Conservation (phyloP, 2,888 invertebrate species). For the Phalangium opilio region DNA sequence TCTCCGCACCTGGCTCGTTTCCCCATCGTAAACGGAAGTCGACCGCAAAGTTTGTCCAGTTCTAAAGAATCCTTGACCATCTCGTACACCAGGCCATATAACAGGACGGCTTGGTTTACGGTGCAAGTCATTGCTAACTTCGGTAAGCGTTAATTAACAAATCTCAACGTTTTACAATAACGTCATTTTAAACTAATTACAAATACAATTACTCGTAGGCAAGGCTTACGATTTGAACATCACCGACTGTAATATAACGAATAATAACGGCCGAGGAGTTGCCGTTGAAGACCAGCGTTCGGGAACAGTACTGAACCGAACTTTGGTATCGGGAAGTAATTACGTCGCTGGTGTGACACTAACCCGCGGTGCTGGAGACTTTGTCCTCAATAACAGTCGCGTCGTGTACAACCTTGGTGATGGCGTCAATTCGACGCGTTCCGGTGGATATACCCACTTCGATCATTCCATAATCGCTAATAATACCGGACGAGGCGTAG, state of each 20-base stretch:
- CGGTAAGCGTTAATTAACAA: too few species aligned
- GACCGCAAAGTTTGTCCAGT: constrained; percentile 75
- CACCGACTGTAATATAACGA: constrained; percentile 62
- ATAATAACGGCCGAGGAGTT: constrained; percentile 89
- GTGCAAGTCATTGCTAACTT: constrained; percentile 42
- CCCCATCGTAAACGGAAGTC: constrained; percentile 61
- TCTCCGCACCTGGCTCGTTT: constrained; percentile 50
- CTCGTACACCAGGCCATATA: constrained; percentile 55
- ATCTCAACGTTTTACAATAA: not conserved
- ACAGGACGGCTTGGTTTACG: constrained; percentile 56
- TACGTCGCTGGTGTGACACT: constrained; percentile 82
- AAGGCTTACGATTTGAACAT: constrained; percentile 75
- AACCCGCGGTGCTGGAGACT: constrained; percentile 75
- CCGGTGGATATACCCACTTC: constrained; percentile 83
- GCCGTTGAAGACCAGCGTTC: constrained; percentile 81
- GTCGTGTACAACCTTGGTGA: constrained; percentile 83
- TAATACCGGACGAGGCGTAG: constrained; percentile 74
- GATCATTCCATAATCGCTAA: constrained; percentile 69
- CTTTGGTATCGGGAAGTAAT: constrained; percentile 67
- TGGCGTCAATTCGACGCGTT: constrained; percentile 87
- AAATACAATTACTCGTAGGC: constrained; percentile 26
- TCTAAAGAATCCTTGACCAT: constrained; percentile 63
- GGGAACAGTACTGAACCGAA: constrained; percentile 66
- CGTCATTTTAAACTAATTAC: not conserved
- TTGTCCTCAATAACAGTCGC: constrained; percentile 78